A percentile compares a stretch with the other conserved stretches of the same genome.
Evolutionary conservation across 2,113 vertebrate genomes (phyloP).

Genomic region (Xenus cinereus): DNA sequence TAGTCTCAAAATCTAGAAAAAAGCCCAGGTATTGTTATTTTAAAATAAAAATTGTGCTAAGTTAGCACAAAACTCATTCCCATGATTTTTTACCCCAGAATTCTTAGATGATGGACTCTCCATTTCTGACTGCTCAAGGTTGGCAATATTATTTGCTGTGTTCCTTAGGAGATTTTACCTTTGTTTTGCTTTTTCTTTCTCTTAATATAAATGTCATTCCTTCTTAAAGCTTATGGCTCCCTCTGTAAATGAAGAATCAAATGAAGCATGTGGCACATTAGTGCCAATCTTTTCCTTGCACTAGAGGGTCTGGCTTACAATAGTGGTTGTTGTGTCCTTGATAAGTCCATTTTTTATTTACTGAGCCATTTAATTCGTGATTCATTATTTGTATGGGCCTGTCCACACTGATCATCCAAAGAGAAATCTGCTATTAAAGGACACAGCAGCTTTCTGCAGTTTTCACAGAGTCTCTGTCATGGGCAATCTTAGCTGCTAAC

Average conservation of each 20-base stretch:
- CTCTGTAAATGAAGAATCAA: conserved; percentile 59
- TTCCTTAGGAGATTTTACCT: background rate
- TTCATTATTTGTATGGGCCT: background rate
- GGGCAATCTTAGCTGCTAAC: background rate
- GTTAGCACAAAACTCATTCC: background rate
- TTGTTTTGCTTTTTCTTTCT: conserved; percentile 19
- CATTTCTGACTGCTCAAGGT: background rate
- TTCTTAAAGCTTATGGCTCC: conserved; percentile 45
- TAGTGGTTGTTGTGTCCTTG: conserved; percentile 32
- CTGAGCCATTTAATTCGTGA: conserved; percentile 37
- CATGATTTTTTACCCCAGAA: background rate
- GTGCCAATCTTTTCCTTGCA: conserved; percentile 19
- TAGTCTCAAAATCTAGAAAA: background rate
- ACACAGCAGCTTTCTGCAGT: background rate
- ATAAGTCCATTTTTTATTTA: conserved; percentile 50
- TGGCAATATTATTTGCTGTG: background rate
- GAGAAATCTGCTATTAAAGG: background rate
- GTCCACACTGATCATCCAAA: background rate
- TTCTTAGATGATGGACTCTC: background rate
- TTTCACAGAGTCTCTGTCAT: background rate
- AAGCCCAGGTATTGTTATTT: background rate
- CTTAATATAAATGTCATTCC: conserved; percentile 38
- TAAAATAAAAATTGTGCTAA: background rate
- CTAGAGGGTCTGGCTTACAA: background rate
- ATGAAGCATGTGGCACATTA: conserved; percentile 56